Evolutionary conservation across 2,797 vertebrate genomes (phyloP).

Genomic region (Macrochelys suwanniensis): DNA sequence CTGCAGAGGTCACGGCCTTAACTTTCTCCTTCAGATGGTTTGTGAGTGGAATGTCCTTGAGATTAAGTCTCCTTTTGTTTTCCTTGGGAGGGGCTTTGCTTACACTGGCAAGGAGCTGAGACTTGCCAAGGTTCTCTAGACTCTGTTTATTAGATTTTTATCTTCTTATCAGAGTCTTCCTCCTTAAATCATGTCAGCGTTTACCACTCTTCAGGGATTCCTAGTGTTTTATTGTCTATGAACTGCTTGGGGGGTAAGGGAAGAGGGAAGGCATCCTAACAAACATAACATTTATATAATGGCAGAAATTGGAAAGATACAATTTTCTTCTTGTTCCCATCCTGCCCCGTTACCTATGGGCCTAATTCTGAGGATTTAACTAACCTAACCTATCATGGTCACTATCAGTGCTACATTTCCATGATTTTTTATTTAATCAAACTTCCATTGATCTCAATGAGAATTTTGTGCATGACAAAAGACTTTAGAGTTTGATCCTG

Average conservation of each 20-base stretch:
- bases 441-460: slow-evolving; percentile 39
- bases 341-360: not conserved
- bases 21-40: slow-evolving; percentile 86
- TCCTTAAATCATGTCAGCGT: slow-evolving; percentile 88
- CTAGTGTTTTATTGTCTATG: slow-evolving; percentile 86
- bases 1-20: slow-evolving; percentile 82
- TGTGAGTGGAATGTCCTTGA: slow-evolving; percentile 84
- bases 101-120: slow-evolving; percentile 84
- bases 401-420: too few relatives aligned
- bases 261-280: slow-evolving; percentile 70
- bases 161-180: slow-evolving; percentile 88
- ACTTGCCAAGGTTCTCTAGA: slow-evolving; percentile 86
- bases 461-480: slow-evolving; percentile 50
- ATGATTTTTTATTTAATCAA: slow-evolving; percentile 55
- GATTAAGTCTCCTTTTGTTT: slow-evolving; percentile 84
- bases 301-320: slow-evolving; percentile 53
- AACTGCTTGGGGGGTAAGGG: slow-evolving; percentile 79
- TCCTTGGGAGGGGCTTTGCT: slow-evolving; percentile 86
- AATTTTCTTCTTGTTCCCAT: slow-evolving; percentile 42
- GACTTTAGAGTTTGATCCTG: slow-evolving; percentile 24
- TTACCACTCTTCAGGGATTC: slow-evolving; percentile 86
- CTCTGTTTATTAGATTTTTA: slow-evolving; percentile 90
- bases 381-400: slow-evolving; percentile 8
- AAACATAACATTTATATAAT: slow-evolving; percentile 81
- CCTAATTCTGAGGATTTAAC: slow-evolving; percentile 51